phyloP scores from a whole-genome alignment of 2,797 vertebrate species.

The Poecilia gillii region DNA sequence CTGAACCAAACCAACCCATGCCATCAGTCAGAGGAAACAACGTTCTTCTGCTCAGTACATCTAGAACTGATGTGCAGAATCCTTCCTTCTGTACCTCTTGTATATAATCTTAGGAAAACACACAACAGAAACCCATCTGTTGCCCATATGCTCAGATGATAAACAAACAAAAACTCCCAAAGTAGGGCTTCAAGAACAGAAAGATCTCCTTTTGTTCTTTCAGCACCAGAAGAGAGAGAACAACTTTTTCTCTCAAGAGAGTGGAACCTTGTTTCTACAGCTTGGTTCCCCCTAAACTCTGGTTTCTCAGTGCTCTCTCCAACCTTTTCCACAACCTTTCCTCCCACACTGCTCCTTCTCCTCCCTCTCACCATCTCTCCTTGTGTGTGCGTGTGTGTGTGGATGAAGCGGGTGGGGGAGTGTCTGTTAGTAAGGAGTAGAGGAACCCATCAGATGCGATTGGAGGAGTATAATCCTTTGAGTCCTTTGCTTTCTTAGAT shows the following conservation, averaged over 20 bases:
- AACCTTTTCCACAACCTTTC: slow-evolving; percentile 16
- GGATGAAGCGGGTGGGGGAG: slow-evolving; percentile 3
- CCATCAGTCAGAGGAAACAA: too few relatives aligned
- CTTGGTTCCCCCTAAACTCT: neutral
- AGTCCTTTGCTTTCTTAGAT: slow-evolving; percentile 73
- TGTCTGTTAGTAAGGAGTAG: slow-evolving; percentile 19
- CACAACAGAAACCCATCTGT: neutral
- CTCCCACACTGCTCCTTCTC: slow-evolving; percentile 18
- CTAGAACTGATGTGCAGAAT: neutral
- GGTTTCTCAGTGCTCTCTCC: slow-evolving; percentile 20
- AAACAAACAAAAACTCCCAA: neutral
- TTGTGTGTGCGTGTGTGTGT: slow-evolving; percentile 1
- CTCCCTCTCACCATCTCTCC: slow-evolving; percentile 7
- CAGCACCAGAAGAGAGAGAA: neutral
- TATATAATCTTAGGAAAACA: neutral
- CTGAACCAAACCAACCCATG: too few relatives aligned
- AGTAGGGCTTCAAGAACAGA: neutral
- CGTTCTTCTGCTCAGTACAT: neutral
- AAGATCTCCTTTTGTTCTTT: neutral
- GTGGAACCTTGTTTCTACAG: neutral
- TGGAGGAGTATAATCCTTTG: slow-evolving; percentile 74
- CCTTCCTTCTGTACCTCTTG: neutral
- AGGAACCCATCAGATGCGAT: slow-evolving; percentile 49
- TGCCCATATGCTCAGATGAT: neutral
- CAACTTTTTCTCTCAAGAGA: neutral